These are phyloP conservation scores for Sebastiscus tertius DNA, from an alignment of 2,797 vertebrate species.

Conservation along the genomic window DNA sequence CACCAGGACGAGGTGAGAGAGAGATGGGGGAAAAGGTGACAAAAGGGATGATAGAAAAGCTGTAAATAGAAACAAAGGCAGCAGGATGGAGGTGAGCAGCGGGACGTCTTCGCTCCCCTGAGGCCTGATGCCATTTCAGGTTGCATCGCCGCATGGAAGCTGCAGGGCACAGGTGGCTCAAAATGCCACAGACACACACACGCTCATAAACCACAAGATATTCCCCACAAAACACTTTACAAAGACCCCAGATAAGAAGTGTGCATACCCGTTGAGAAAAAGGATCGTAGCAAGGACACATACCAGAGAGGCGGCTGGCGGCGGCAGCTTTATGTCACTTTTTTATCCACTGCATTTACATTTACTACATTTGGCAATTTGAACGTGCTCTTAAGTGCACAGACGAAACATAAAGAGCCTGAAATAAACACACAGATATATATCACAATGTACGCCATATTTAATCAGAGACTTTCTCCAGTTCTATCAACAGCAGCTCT, in stretches of 20 bases:
- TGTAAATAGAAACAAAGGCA: background rate
- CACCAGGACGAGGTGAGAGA: background rate
- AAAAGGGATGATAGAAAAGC: background rate
- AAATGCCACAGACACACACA: constrained; percentile 19
- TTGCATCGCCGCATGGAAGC: constrained; percentile 28
- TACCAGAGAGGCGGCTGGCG: background rate
- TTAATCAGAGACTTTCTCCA: background rate
- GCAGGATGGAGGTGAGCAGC: constrained; percentile 14
- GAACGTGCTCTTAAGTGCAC: background rate
- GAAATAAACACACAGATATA: background rate
- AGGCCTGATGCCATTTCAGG: constrained; percentile 40
- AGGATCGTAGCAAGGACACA: background rate
- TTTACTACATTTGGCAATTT: no score
- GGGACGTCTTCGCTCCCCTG: background rate
- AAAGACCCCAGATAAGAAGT: background rate
- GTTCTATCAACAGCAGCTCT: background rate
- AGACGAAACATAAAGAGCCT: background rate
- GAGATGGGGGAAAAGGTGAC: background rate
- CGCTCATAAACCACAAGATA: background rate
- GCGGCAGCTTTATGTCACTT: no score
- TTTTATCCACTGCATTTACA: no score
- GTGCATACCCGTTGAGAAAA: background rate
- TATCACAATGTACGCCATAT: background rate
- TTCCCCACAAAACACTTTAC: background rate
- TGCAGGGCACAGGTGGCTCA: constrained; percentile 41